Base-by-base conservation (phyloP, 2,888 invertebrate species). In the Acrobasis consociella region DNA sequence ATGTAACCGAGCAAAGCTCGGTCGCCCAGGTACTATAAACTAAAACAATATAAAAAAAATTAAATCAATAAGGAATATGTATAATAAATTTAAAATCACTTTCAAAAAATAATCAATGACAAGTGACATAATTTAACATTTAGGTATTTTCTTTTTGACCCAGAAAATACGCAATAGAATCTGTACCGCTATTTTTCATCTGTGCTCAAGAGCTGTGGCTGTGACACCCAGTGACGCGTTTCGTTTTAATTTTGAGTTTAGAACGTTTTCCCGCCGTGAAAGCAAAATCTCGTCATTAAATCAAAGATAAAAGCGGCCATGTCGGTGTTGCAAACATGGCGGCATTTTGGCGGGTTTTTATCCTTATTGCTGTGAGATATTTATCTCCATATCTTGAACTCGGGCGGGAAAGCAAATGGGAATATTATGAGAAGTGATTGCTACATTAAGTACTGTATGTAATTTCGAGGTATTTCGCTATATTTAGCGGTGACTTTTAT, bases 391-490 rank as follows among this genome's bases (percentile, higher is more conserved):
- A 64, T 67, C 69, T 72, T 64, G 67, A 75, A 75, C 71, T 67
- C 68, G 67, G 72, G 69, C 72, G 69, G 69, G 71, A 71, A 73
- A 69, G 75, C 76, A 79, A 83, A 82, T 77, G 77, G 70, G 78
- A 70, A 68, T 69, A 81, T 82, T 82, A 84, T 76, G 66, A 65
- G 67, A 69, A 81, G 72, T 76, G 76, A 81, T 80, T 71, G 72
- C 76, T 64, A 69, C 72, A 73, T 76, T 73, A n/a, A n/a, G n/a
- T n/a, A 69, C 66, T 67, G 68, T 56, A 42, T 46, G 5, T 46
- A 16, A n/a, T 52, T 52, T 31, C 13, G 31, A n/a, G 50, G 17
- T 46, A 51, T 60, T 37, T 60, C 49, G 49, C 9, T 8, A 55
- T n/a, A 16, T 56, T 9, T 7, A 5, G 46, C 3, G 46, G 46